Evolutionary conservation across 2,888 invertebrate genomes (phyloP).

Genomic region (Tipula unca): DNA sequence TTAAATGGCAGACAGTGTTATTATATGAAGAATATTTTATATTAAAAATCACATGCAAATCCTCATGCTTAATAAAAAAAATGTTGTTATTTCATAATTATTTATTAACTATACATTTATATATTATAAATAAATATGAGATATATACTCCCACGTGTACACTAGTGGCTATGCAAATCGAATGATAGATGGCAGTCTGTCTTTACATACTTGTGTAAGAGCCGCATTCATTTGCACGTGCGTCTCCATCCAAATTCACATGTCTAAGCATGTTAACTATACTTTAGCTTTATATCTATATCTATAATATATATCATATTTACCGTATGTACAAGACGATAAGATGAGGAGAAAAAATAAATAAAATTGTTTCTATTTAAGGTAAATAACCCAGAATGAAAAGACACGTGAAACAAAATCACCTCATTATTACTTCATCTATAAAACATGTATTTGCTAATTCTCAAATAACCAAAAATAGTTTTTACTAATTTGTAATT

Average conservation of each 20-base stretch:
- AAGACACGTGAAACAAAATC: not conserved
- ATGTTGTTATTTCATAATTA: not conserved
- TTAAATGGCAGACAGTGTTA: not conserved
- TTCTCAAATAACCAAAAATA: not conserved
- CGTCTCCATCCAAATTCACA: not conserved
- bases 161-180: not conserved
- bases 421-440: not conserved
- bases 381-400: not conserved
- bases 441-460: not conserved
- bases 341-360: not conserved
- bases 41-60: not conserved
- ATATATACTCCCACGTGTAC: not conserved
- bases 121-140: too few species aligned
- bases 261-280: not conserved
- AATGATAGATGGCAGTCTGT: not conserved
- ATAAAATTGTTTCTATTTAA: not conserved
- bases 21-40: not conserved
- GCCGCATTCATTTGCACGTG: not conserved
- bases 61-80: not conserved
- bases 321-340: not conserved
- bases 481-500: not conserved
- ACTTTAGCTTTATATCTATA: not conserved
- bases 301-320: too few species aligned
- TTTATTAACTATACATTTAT: not conserved
- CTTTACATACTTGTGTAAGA: not conserved